Evolutionary conservation across 2,797 vertebrate genomes (phyloP), one percentile per base, ranked within the genome.

Genomic region (Pagetopsis macropterus): DNA sequence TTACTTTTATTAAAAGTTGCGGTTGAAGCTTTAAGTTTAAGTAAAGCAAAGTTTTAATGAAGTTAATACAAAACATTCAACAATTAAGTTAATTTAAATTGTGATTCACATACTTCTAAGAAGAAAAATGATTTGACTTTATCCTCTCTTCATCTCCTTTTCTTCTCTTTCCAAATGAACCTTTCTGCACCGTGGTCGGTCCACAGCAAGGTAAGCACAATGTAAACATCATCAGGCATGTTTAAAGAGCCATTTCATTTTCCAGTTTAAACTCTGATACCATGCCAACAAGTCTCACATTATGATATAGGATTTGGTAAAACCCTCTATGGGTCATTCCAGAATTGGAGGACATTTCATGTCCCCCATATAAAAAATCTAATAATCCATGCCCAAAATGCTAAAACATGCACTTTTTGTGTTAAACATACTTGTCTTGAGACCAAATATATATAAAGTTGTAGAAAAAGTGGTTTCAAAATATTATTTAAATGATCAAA

Each of bases 171-270:
- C 21, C 31, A 54, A 52, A 72, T 66, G 17, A 5, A 2, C 54
- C 2, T 11, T 21, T 51, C 63, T 69, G 31, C 13, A 1, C 54
- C 41, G 1, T 2, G 64, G 11, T 59, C 76, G 44, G 33, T 74
- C 79, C 54, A 71, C 78, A 94, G 92, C 23, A 64, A 85, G 90
- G 94, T 94, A 75, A 93, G 91, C 21, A 10, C 40, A 37, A 17
- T 16, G 4, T 46, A 43, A 21, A 49, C 16, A 13, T 1, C 65
- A 63, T 13, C 23, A 50, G 44, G 0, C 3, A 1, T 70, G 67
- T 70, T 80, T 52, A 40, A 44, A 70, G 7, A 44, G 16, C 1
- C 1, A 14, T 72, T 76, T 65, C 44, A 50, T 71, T 72, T 75
- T 63, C 44, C 8, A 54, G 49, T 58, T 31, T 72, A 21, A 58